Evolutionary conservation across 2,888 invertebrate genomes (phyloP), one percentile per base, ranked within the genome.

Genomic region (Epistrophe eligans): DNA sequence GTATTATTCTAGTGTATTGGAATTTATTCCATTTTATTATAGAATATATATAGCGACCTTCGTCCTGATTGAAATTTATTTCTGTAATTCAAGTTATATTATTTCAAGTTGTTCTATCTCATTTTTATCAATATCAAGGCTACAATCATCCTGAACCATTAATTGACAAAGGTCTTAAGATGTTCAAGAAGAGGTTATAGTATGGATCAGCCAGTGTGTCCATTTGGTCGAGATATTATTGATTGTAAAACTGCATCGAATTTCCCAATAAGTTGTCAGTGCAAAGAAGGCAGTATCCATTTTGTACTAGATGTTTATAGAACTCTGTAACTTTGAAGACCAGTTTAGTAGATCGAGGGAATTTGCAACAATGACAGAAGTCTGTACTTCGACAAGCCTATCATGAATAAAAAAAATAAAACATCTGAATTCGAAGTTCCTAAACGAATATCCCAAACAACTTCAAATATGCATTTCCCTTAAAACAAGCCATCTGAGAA

Each of bases 61-160:
- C 62, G 55, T 76, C 45, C 58, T 88, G 76, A 92, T 92, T 92
- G 92, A 92, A 92, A 92, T 92, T 92, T 92, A 92, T 92, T 92
- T 91, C 91, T 92, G 90, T 91, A 91, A 91, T 91, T 92, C 91
- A 90, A 89, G 90, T 89, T 90, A 89, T 90, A 90, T 50, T 13
- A 90, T 90, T 90, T 90, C 40, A 13, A 40, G 28, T 28, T 48
- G 17, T 76, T 52, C 64, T 57, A 17, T 64, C 38, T 50, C 48
- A 64, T 50, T 72, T 13, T 57, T 80, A 40, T 80, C 77, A 84
- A 84, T 80, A 80, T 77, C 84, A 84, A 80, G 84, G 84, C 77
- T 84, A 77, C 55, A 32, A 55, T 32, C 55, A 50, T 50, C 19
- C 5, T 11, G 11, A 9, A 4, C 15, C 15, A 15, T 55, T 55